A percentile compares a stretch with the other conserved stretches of the same genome.
Evolutionary conservation across 2,797 vertebrate species (phyloP).

Genomic region (Adelosebastes latens): DNA sequence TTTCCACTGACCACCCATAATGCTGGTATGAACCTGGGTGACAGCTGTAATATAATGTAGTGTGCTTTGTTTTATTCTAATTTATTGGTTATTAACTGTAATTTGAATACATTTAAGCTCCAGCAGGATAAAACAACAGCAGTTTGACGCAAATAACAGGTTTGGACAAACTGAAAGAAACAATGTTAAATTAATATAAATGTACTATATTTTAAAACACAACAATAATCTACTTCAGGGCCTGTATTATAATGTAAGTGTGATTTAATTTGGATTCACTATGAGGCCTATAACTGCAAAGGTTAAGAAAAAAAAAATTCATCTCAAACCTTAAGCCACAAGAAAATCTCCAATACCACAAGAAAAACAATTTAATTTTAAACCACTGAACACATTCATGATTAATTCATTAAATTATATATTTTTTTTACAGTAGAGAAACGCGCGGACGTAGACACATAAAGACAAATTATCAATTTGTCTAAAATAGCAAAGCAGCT

Average conservation of each 20-base stretch:
- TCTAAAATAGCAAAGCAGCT: not conserved
- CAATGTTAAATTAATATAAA: not conserved
- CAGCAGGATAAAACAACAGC: not conserved
- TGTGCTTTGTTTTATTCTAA: not conserved
- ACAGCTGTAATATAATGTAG: not conserved
- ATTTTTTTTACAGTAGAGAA: not conserved
- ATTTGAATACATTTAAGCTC: not conserved
- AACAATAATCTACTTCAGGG: not conserved
- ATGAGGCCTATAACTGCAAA: slow-evolving; percentile 13
- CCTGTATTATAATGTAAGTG: not conserved
- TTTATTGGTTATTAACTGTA: not conserved
- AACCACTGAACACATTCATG: not conserved
- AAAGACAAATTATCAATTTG: not conserved
- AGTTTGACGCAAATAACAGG: not conserved
- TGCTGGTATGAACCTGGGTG: slow-evolving; percentile 2
- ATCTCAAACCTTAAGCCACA: not conserved
- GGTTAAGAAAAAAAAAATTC: not conserved
- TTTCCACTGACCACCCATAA: slow-evolving; percentile 85
- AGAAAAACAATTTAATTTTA: not conserved
- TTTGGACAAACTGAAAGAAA: not conserved
- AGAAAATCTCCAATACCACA: not conserved
- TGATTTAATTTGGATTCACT: slow-evolving; percentile 12
- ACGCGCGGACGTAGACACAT: not conserved
- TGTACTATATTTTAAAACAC: not conserved
- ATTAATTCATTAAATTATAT: not conserved